phyloP scores from a whole-genome alignment of 2,113 vertebrate species.

The Acrocephalus arundinaceus region DNA sequence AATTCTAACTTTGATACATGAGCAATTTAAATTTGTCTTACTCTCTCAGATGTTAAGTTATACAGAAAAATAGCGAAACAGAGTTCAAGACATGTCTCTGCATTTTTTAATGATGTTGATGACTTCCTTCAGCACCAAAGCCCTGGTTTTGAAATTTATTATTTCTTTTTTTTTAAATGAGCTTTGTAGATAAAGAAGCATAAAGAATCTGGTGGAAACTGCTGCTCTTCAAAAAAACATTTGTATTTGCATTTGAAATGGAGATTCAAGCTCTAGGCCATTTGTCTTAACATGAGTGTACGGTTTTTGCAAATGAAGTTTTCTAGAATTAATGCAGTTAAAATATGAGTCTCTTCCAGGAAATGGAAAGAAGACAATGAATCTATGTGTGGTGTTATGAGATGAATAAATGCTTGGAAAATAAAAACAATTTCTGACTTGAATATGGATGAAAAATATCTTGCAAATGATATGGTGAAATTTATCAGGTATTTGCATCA shows the following conservation, averaged over 20 bases:
- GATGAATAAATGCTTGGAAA: neutral
- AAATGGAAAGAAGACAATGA: neutral
- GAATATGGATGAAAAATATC: neutral
- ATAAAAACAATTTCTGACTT: neutral
- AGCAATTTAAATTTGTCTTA: constrained; percentile 17
- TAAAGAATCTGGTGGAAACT: constrained; percentile 7
- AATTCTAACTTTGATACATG: neutral
- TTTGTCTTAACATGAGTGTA: constrained; percentile 26
- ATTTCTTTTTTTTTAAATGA: neutral
- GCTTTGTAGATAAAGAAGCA: constrained; percentile 20
- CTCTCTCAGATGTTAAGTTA: neutral
- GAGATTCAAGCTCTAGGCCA: constrained; percentile 34
- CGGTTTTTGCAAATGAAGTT: constrained; percentile 17
- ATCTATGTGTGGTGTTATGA: neutral
- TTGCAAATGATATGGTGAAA: neutral
- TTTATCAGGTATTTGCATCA: neutral
- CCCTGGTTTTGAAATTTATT: neutral
- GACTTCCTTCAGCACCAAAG: neutral
- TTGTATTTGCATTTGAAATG: constrained; percentile 54
- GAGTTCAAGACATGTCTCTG: neutral
- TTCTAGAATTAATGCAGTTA: constrained; percentile 41
- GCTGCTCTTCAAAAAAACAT: neutral
- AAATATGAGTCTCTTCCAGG: constrained; percentile 5
- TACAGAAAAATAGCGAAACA: constrained; percentile 27
- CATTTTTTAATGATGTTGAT: constrained; percentile 15